phyloP scores from a whole-genome alignment of 2,888 invertebrate species.

The Acrobasis suavella region DNA sequence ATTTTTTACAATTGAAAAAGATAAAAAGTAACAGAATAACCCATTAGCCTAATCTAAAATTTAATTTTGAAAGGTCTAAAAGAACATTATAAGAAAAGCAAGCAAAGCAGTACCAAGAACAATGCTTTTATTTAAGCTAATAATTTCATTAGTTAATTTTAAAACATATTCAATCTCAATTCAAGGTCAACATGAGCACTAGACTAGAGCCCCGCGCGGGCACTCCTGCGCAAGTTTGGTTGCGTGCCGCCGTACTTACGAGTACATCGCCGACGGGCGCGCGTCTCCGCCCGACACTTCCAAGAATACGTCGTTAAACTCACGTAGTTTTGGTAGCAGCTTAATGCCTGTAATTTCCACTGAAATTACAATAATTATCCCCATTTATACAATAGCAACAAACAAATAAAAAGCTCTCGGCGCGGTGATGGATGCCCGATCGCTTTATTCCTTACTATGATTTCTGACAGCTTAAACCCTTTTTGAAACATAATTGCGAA shows the following conservation, averaged over 20 bases:
- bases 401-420: constrained; percentile 77
- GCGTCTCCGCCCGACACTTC: constrained; percentile 66
- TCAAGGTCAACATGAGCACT: constrained; percentile 53
- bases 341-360: constrained; percentile 80
- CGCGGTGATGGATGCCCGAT: constrained; percentile 51
- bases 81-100: no score
- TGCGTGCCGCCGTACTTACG: constrained; percentile 53
- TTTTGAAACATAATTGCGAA: constrained; percentile 46
- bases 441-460: constrained; percentile 48
- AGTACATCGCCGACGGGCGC: constrained; percentile 59
- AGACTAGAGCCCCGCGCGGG: neutral
- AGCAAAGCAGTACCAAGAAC: no score
- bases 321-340: constrained; percentile 82
- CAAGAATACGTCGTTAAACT: constrained; percentile 80
- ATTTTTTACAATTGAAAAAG: no score
- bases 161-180: constrained; percentile 40
- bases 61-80: no score
- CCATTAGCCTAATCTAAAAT: no score
- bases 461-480: constrained; percentile 50
- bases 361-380: constrained; percentile 81
- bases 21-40: no score
- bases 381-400: constrained; percentile 79
- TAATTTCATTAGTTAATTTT: no score
- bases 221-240: neutral
- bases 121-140: no score